phyloP scores from a whole-genome alignment of 2,113 vertebrate genomes.

The Quiscalus mexicanus region DNA sequence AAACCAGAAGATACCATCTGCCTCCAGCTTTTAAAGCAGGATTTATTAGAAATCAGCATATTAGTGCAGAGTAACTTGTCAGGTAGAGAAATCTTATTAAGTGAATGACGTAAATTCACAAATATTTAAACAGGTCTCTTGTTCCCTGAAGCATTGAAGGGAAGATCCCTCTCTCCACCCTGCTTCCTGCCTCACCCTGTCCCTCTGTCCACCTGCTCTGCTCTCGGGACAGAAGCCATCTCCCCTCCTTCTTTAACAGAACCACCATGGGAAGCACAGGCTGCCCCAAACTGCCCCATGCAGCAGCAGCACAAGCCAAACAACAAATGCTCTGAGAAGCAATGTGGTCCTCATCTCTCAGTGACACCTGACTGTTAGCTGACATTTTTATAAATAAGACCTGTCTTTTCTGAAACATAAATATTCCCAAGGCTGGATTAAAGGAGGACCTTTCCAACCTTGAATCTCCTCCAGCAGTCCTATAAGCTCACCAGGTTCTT shows the following conservation, averaged over 20 bases:
- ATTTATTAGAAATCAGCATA: neutral
- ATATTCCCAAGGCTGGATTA: neutral
- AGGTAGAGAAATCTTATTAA: neutral
- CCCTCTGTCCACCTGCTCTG: neutral
- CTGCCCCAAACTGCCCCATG: neutral
- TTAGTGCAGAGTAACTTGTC: neutral
- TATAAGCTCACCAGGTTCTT: neutral
- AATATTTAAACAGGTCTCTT: neutral
- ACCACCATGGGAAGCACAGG: neutral
- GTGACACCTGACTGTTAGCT: neutral
- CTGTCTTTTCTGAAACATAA: neutral
- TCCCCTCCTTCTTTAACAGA: neutral
- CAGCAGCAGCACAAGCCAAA: neutral
- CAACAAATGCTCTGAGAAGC: neutral
- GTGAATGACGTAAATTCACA: neutral
- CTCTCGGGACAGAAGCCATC: accelerated
- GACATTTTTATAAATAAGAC: neutral
- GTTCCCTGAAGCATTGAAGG: neutral
- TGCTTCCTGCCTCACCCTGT: neutral
- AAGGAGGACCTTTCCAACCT: neutral
- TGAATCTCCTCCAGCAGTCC: neutral
- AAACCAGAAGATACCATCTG: neutral
- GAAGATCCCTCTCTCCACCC: neutral
- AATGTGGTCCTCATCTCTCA: neutral
- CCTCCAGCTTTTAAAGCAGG: neutral